Conservation (phyloP, 2,797 vertebrate genomes). For the Eremophila alpestris region DNA sequence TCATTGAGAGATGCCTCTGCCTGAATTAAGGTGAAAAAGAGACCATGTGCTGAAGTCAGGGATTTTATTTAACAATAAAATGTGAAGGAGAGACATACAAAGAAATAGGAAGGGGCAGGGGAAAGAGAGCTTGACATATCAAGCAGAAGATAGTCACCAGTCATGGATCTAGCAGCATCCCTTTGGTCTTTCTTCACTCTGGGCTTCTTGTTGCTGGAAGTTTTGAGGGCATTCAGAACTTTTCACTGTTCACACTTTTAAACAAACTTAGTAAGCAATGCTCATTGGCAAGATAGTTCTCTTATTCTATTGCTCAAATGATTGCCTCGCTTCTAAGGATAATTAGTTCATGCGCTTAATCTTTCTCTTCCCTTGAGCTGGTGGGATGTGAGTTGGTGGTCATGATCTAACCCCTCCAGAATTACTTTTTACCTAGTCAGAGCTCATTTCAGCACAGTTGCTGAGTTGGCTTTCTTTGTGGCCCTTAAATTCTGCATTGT, state of each 20-base stretch:
- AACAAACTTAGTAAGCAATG: neutral
- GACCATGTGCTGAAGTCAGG: neutral
- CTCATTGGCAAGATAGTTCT: neutral
- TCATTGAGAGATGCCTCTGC: neutral
- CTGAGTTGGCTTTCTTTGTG: neutral
- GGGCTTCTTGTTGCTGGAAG: accelerated
- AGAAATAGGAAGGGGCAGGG: neutral
- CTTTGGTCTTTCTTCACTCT: neutral
- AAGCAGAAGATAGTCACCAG: neutral
- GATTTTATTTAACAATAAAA: neutral
- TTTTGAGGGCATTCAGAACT: neutral
- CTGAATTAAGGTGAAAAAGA: neutral
- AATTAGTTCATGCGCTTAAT: neutral
- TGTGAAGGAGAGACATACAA: neutral
- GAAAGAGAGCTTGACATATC: neutral
- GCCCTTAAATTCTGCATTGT: neutral
- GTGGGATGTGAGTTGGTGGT: neutral
- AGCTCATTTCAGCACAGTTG: neutral
- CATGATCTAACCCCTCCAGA: neutral
- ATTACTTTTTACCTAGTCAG: neutral
- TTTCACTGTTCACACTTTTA: neutral
- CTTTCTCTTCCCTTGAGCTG: neutral
- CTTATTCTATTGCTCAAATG: neutral
- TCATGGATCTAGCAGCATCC: neutral
- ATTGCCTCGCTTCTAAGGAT: accelerated